Percentiles rank a stretch among this genome's conserved stretches.
These are phyloP conservation scores for Orchesella flavescens DNA, from an alignment of 2,888 invertebrate species.

Conservation along the genomic window DNA sequence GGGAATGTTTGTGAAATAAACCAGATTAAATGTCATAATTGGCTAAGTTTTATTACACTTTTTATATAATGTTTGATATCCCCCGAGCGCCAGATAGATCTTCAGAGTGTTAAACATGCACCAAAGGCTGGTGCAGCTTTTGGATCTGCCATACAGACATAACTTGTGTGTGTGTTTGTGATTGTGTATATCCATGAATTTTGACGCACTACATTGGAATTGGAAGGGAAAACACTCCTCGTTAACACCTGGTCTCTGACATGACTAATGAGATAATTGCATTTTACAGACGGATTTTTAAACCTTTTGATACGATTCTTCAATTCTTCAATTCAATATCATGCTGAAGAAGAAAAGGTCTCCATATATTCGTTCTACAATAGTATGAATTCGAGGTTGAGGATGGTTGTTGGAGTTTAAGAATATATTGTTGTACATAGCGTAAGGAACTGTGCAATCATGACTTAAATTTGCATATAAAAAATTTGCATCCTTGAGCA, in stretches of 20 bases:
- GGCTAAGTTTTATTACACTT: slow-evolving; percentile 27
- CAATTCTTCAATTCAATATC: too few relatives aligned
- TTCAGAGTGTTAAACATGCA: background rate
- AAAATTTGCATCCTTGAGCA: too few relatives aligned
- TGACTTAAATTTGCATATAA: too few relatives aligned
- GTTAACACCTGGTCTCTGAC: slow-evolving; percentile 60
- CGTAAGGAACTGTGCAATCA: too few relatives aligned
- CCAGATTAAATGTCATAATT: slow-evolving; percentile 58
- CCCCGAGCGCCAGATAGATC: slow-evolving; percentile 7
- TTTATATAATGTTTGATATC: background rate
- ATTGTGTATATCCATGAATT: background rate
- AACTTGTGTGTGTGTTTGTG: background rate
- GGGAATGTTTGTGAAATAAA: slow-evolving; percentile 21
- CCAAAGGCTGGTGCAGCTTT: background rate
- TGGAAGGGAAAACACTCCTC: slow-evolving; percentile 31
- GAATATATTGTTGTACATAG: too few relatives aligned
- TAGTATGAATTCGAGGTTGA: too few relatives aligned
- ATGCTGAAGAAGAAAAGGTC: too few relatives aligned
- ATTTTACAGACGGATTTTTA: slow-evolving; percentile 42
- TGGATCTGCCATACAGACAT: too few relatives aligned
- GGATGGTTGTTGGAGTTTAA: too few relatives aligned
- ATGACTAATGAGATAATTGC: slow-evolving; percentile 65
- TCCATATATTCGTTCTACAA: too few relatives aligned
- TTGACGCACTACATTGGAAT: background rate
- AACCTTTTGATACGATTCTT: slow-evolving; percentile 20